A percentile compares a stretch with the other conserved stretches of the same genome.
Conservation (phyloP, 2,797 vertebrate species). For the Fratercula arctica region DNA sequence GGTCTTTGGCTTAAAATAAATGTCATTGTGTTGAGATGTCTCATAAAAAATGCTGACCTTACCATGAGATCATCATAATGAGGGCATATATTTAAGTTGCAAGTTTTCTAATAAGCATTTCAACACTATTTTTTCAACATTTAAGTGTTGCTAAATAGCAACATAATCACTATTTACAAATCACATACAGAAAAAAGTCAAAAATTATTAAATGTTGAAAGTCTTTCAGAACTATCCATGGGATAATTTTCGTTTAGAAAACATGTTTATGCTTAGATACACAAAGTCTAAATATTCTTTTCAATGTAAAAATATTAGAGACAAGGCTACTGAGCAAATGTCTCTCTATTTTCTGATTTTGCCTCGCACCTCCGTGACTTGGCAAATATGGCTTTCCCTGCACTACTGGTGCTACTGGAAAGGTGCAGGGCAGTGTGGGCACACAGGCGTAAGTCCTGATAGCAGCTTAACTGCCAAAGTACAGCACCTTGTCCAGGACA, state of each 20-base stretch:
- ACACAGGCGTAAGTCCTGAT: not conserved
- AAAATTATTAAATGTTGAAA: not conserved
- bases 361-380: not conserved
- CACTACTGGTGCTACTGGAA: not conserved
- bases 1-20: constrained; percentile 69
- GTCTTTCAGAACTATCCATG: not conserved
- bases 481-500: not conserved
- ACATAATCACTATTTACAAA: not conserved
- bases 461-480: not conserved
- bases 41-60: constrained; percentile 53
- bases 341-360: not conserved
- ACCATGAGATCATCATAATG: constrained; percentile 11
- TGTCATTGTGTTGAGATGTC: constrained; percentile 42
- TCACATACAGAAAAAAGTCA: not conserved
- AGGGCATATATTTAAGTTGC: not conserved
- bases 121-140: not conserved
- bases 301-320: constrained; percentile 37
- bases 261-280: not conserved
- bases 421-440: not conserved
- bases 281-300: constrained; percentile 8
- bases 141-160: not conserved
- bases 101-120: not conserved
- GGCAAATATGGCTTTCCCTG: not conserved
- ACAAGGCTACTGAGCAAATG: not conserved
- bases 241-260: not conserved